A percentile compares a stretch with the other conserved stretches of the same genome.
Conservation (phyloP, 30 jellyfish, hydroid and myxozoan genomes). For the Chrysaora quinquecirrha region DNA sequence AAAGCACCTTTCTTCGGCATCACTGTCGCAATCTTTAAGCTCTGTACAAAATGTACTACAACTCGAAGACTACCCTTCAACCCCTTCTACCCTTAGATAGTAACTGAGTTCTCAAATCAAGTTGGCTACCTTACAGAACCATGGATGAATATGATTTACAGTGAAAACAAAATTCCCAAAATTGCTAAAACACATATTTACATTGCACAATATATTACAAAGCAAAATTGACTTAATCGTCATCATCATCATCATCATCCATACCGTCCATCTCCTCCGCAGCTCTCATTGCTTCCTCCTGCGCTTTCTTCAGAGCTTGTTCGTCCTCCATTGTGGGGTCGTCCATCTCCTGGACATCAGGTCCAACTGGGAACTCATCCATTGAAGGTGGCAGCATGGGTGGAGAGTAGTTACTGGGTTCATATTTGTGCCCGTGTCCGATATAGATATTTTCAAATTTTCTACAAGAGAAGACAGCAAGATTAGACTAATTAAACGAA, state of each 20-base stretch:
- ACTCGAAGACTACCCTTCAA: no score
- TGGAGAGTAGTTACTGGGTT: constrained; percentile 76
- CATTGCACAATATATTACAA: constrained; percentile 9
- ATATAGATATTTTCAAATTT: constrained; percentile 82
- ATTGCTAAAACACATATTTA: constrained; percentile 52
- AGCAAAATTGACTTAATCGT: constrained; percentile 6
- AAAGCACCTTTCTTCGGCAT: no score
- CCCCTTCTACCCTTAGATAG: no score
- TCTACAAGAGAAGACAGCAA: constrained; percentile 51
- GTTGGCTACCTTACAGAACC: no score
- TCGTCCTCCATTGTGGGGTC: constrained; percentile 97
- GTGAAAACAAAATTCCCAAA: no score
- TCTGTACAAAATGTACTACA: no score
- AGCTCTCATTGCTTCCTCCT: constrained; percentile 86
- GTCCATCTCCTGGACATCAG: constrained; percentile 80
- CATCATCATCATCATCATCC: constrained; percentile 95
- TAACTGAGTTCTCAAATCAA: no score
- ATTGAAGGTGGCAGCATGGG: constrained; percentile 81
- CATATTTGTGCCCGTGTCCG: constrained; percentile 91
- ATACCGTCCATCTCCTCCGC: constrained; percentile 91
- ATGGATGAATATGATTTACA: no score
- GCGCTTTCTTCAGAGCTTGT: constrained; percentile 81
- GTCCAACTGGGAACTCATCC: constrained; percentile 86
- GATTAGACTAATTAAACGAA: no score
- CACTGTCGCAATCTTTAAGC: no score